Base-by-base conservation (phyloP, 2,113 vertebrate genomes). In the Microtus montanus region DNA sequence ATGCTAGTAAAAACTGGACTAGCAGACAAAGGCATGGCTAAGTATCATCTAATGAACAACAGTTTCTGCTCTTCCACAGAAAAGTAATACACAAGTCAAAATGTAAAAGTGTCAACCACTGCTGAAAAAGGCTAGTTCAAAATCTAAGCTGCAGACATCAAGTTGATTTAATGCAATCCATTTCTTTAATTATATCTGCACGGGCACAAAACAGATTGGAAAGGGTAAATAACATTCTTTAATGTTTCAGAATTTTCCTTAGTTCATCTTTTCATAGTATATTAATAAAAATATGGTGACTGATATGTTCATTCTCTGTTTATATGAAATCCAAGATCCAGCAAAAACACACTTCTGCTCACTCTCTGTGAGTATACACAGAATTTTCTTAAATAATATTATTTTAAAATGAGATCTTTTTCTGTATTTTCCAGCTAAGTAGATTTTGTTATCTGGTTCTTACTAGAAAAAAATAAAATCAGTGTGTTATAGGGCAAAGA, bases 141-240 rank as follows among this genome's bases (percentile, higher is more conserved):
- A 91, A 96, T 89, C 47, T 71, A 97, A 97, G 19, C 15, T 4
- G 6, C 96, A 97, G 97, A 96, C 96, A 52, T 0, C 41, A 97
- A 98, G 97, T 97, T 95, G 77, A 93, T 30, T 96, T 97, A 92
- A 92, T 97, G 95, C 91, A 97, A 93, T 96, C n/a, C 49, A 95
- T 95, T 97, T 97, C 93, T 96, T 52, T 92, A 87, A 93, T 88
- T 96, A 71, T 71, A 93, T 93, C 44, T 13, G 92, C 63, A 66
- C 95, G 70, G 87, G 91, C 92, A 89, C 92, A 87, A 97, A 98
- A 96, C 44, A 94, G 95, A 98, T 96, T 96, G 26, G 54, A 70
- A 92, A 98, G 83, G 97, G 97, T 98, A 98, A 97, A 96, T 96
- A 96, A 91, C 17, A 92, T 84, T 87, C 24, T 95, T 97, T 95